phyloP scores from a whole-genome alignment of 2,888 invertebrate genomes.

The Lycaena phlaeas region DNA sequence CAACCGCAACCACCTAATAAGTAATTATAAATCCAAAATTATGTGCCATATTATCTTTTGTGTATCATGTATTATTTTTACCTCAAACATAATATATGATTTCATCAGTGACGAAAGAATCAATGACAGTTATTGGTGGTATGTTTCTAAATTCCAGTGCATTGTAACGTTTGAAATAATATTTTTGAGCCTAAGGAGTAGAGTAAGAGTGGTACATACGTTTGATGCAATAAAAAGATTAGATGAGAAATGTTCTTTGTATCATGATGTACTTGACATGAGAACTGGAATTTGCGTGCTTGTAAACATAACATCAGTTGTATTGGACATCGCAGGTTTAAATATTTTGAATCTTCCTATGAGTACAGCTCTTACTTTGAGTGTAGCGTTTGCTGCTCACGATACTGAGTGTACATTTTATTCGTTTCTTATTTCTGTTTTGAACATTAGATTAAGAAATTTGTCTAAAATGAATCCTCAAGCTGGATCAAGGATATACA shows the following conservation, averaged over 20 bases:
- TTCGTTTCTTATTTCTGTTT: slow-evolving; percentile 32
- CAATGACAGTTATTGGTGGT: background rate
- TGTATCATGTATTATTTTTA: slow-evolving; percentile 13
- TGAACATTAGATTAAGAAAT: slow-evolving; percentile 35
- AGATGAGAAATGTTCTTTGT: slow-evolving; percentile 32
- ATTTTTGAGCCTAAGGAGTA: slow-evolving; percentile 23
- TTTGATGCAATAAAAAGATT: slow-evolving; percentile 29
- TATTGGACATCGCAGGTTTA: slow-evolving; percentile 31
- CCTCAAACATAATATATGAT: slow-evolving; percentile 22
- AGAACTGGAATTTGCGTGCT: slow-evolving; percentile 17
- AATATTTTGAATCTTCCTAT: slow-evolving; percentile 17
- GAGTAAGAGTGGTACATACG: slow-evolving; percentile 19
- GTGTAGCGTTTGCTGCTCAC: slow-evolving; percentile 33
- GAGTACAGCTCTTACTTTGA: slow-evolving; percentile 23
- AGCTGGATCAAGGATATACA: slow-evolving; percentile 35
- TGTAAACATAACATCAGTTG: slow-evolving; percentile 21
- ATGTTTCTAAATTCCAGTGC: slow-evolving; percentile 22
- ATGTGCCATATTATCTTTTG: slow-evolving; percentile 28
- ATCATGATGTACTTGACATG: slow-evolving; percentile 24
- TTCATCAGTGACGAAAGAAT: slow-evolving; percentile 11
- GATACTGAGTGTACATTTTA: slow-evolving; percentile 40
- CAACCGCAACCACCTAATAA: slow-evolving; percentile 35
- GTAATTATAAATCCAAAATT: slow-evolving; percentile 18
- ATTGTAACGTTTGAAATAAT: slow-evolving; percentile 25
- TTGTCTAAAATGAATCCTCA: slow-evolving; percentile 24